These are phyloP conservation scores for Beroe ovata DNA, from an alignment of 37 sponge, comb jelly and placozoan species.

Conservation along the genomic window DNA sequence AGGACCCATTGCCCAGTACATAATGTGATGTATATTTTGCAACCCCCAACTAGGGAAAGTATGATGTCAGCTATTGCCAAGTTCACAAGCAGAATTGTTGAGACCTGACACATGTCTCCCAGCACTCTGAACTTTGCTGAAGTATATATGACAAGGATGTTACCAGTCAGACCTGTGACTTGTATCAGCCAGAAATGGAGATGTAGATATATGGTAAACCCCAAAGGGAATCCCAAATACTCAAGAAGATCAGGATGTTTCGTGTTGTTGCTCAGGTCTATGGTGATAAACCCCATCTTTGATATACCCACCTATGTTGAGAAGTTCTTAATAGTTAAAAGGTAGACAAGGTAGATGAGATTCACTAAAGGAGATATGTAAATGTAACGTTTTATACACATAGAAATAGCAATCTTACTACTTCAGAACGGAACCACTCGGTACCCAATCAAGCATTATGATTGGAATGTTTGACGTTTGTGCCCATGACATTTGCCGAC, in stretches of 20 bases:
- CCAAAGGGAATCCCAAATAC: neutral
- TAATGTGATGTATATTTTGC: constrained; percentile 6
- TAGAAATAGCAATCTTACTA: no score
- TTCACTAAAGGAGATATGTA: no score
- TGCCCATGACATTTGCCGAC: no score
- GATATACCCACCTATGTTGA: no score
- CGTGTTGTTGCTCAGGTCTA: constrained; percentile 16
- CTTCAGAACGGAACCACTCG: no score
- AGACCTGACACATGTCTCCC: neutral
- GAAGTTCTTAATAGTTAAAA: no score
- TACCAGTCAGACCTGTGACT: neutral
- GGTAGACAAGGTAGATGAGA: no score
- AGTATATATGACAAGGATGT: neutral
- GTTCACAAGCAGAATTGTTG: constrained; percentile 7
- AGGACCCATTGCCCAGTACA: constrained; percentile 11
- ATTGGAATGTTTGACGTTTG: no score
- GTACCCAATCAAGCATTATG: no score
- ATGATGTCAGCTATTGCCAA: constrained; percentile 16
- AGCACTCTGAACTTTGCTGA: neutral
- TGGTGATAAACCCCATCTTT: no score
- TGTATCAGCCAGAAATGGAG: constrained; percentile 24
- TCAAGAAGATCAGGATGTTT: neutral
- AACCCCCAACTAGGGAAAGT: neutral
- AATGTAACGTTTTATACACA: no score
- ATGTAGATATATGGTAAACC: neutral